Percentiles rank a stretch among this genome's conserved stretches.
Evolutionary conservation across 2,888 invertebrate species (phyloP).

Genomic region (Drosophila nigritarsus): DNA sequence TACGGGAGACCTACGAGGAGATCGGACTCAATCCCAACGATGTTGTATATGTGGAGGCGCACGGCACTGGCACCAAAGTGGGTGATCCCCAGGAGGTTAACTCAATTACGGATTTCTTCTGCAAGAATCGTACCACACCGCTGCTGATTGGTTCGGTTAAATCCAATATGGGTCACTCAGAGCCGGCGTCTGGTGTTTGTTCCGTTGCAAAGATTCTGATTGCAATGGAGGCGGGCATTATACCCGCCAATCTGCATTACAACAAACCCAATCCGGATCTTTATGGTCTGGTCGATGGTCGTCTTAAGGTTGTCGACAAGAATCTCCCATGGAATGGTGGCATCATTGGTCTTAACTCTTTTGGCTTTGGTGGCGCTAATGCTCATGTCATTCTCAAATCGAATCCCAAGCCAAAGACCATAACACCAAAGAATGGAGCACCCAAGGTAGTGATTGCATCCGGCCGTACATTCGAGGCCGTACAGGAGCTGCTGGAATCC

Average conservation of each 20-base stretch:
- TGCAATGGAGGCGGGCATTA: conserved; percentile 95
- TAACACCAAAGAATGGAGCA: conserved; percentile 86
- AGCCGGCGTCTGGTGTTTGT: conserved; percentile 96
- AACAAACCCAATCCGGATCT: conserved; percentile 94
- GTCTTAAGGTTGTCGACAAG: conserved; percentile 94
- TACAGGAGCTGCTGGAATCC: conserved; percentile 88
- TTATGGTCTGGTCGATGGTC: conserved; percentile 94
- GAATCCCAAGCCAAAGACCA: conserved; percentile 89
- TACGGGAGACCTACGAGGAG: conserved; percentile 94
- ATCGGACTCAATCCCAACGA: conserved; percentile 92
- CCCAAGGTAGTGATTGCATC: conserved; percentile 91
- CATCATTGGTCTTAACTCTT: conserved; percentile 97
- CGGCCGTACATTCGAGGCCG: conserved; percentile 94
- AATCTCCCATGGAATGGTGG: conserved; percentile 95
- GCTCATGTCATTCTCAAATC: conserved; percentile 95
- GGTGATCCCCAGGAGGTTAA: conserved; percentile 99
- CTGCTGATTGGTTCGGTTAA: conserved; percentile 98
- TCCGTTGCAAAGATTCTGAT: conserved; percentile 96
- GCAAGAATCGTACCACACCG: conserved; percentile 91
- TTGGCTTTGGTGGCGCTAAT: conserved; percentile 99
- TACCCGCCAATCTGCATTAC: conserved; percentile 97
- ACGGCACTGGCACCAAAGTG: conserved; percentile 98
- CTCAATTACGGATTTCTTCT: conserved; percentile 96
- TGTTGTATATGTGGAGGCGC: conserved; percentile 97
- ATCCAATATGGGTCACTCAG: conserved; percentile 99